These are phyloP conservation scores for Trypoxylon attenuatum DNA, from an alignment of 2,888 invertebrate genomes.

Conservation along the genomic window DNA sequence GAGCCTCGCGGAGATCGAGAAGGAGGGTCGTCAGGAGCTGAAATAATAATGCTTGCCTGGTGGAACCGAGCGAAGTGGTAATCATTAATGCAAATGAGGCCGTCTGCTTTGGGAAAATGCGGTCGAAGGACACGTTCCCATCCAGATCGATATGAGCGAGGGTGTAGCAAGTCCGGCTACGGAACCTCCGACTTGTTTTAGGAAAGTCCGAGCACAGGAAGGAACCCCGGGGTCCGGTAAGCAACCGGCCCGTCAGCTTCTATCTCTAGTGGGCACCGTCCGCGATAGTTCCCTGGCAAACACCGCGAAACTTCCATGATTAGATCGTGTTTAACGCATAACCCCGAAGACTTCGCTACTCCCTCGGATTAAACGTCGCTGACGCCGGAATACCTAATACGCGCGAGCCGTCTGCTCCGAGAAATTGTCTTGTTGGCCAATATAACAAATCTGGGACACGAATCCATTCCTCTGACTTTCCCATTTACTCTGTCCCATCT, in stretches of 20 bases:
- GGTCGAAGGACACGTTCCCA: constrained; percentile 5
- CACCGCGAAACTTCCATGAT: constrained; percentile 40
- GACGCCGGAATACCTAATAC: constrained; percentile 7
- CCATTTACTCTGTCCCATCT: no score
- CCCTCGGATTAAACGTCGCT: constrained; percentile 11
- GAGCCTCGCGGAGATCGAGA: neutral
- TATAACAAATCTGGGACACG: no score
- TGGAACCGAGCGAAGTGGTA: neutral
- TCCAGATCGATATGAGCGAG: constrained; percentile 16
- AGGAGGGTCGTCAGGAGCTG: neutral
- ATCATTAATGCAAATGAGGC: constrained; percentile 36
- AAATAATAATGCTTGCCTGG: neutral
- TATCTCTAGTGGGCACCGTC: neutral
- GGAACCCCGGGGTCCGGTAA: neutral
- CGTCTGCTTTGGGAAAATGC: constrained; percentile 10
- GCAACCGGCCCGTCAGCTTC: constrained; percentile 6
- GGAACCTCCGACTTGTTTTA: no score
- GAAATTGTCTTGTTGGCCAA: no score
- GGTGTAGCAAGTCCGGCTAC: neutral
- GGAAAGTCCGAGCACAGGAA: neutral
- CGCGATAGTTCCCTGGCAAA: constrained; percentile 13
- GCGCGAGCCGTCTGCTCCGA: no score
- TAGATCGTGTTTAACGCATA: constrained; percentile 34
- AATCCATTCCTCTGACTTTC: no score
- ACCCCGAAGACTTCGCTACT: constrained; percentile 22